These are phyloP conservation scores for Siderastrea siderea DNA, from an alignment of 92 coral and sea anemone species.

Conservation along the genomic window DNA sequence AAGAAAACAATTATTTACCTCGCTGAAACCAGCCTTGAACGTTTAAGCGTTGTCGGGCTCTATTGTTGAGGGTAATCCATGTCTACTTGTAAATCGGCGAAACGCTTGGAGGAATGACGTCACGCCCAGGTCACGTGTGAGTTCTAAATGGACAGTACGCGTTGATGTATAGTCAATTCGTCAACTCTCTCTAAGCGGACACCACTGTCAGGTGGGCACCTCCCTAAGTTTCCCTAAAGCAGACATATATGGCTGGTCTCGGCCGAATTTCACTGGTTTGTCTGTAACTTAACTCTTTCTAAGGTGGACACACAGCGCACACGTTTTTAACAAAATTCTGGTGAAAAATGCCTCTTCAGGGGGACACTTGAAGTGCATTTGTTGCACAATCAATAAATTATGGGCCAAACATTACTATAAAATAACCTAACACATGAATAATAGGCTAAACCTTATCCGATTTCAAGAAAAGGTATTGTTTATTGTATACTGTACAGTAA, in stretches of 20 bases:
- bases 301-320: not conserved
- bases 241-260: not conserved
- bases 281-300: not conserved
- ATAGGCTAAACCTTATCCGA: not conserved
- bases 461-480: not conserved
- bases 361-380: slow-evolving; percentile 42
- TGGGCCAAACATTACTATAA: not conserved
- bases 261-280: not conserved
- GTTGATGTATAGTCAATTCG: not conserved
- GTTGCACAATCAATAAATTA: not conserved
- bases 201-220: not conserved
- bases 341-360: not conserved
- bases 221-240: not conserved
- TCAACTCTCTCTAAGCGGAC: no score
- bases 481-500: no score
- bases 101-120: slow-evolving; percentile 64
- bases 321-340: not conserved
- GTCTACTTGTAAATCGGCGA: slow-evolving; percentile 59
- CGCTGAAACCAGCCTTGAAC: slow-evolving; percentile 50
- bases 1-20: slow-evolving; percentile 37
- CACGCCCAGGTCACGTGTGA: slow-evolving; percentile 29
- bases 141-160: slow-evolving; percentile 64
- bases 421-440: not conserved
- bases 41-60: slow-evolving; percentile 74
- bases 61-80: slow-evolving; percentile 71